Conservation (phyloP, 1,140 invertebrate genomes). For the Andricus grossulariae region DNA sequence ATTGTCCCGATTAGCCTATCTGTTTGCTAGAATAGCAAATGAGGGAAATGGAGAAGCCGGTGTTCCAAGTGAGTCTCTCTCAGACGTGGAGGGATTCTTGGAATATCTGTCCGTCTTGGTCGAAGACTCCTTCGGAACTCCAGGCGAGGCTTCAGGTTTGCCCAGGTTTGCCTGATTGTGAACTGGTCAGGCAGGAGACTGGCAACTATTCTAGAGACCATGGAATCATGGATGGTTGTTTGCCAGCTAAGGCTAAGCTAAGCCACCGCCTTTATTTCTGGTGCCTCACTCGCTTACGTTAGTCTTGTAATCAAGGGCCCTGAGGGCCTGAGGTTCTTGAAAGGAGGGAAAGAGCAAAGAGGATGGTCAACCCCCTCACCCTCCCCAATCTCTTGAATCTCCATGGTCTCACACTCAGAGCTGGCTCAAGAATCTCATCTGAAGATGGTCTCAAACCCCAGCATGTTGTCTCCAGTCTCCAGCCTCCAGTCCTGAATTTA, state of each 20-base stretch:
- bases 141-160: slow-evolving; percentile 31
- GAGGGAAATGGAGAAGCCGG: background rate
- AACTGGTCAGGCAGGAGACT: background rate
- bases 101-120: slow-evolving; percentile 64
- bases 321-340: slow-evolving; percentile 6
- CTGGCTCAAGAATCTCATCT: background rate
- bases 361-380: slow-evolving; percentile 15
- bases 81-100: slow-evolving; percentile 58
- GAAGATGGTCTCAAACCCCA: slow-evolving; percentile 11
- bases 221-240: slow-evolving; percentile 41
- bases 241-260: slow-evolving; percentile 36
- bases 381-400: slow-evolving; percentile 9
- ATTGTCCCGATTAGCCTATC: no score
- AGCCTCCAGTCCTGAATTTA: slow-evolving; percentile 3
- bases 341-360: background rate
- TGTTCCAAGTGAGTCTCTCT: background rate
- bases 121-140: slow-evolving; percentile 66
- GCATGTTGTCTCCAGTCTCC: slow-evolving; percentile 25
- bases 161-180: slow-evolving; percentile 47
- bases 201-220: no score
- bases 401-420: background rate
- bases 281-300: slow-evolving; percentile 28
- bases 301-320: slow-evolving; percentile 14
- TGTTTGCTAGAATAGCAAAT: slow-evolving; percentile 2
- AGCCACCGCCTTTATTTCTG: slow-evolving; percentile 43